These are phyloP conservation scores for Globia sparganii DNA, from an alignment of 2,888 invertebrate genomes.

Conservation along the genomic window DNA sequence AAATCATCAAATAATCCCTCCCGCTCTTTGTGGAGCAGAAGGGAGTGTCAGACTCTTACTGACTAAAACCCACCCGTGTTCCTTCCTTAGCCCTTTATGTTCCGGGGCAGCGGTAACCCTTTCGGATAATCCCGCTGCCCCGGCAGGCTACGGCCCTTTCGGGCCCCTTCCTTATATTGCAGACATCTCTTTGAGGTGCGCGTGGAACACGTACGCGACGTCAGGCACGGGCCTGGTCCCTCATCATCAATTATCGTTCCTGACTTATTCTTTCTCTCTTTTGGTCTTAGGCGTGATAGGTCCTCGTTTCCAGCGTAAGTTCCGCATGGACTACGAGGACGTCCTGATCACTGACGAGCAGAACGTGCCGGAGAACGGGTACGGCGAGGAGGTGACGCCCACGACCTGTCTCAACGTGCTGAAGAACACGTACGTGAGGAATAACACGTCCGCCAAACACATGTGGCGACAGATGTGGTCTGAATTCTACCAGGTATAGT, in stretches of 20 bases:
- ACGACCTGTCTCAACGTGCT: constrained; percentile 85
- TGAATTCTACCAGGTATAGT: constrained; percentile 83
- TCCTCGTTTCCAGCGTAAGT: constrained; percentile 87
- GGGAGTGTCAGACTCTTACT: too few species aligned
- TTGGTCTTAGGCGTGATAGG: constrained; percentile 84
- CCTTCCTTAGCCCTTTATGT: too few species aligned
- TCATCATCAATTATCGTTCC: background rate
- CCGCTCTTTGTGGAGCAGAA: too few species aligned
- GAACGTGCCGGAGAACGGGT: constrained; percentile 88
- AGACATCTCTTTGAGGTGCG: too few species aligned
- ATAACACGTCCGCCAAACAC: constrained; percentile 79
- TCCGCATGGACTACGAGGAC: constrained; percentile 92
- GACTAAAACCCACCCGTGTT: too few species aligned
- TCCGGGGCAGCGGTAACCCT: too few species aligned
- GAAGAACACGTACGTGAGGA: constrained; percentile 84
- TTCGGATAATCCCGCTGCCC: too few species aligned
- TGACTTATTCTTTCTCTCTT: background rate
- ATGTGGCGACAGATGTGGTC: constrained; percentile 87
- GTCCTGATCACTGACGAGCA: constrained; percentile 89
- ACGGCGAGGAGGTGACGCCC: constrained; percentile 83
- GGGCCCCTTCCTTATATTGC: too few species aligned
- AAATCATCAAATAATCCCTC: too few species aligned
- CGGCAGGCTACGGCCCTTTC: too few species aligned
- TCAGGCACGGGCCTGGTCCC: too few species aligned
- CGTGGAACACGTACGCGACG: too few species aligned